Base-by-base conservation (phyloP, 2,113 vertebrate species). In the Apeltes quadracus region DNA sequence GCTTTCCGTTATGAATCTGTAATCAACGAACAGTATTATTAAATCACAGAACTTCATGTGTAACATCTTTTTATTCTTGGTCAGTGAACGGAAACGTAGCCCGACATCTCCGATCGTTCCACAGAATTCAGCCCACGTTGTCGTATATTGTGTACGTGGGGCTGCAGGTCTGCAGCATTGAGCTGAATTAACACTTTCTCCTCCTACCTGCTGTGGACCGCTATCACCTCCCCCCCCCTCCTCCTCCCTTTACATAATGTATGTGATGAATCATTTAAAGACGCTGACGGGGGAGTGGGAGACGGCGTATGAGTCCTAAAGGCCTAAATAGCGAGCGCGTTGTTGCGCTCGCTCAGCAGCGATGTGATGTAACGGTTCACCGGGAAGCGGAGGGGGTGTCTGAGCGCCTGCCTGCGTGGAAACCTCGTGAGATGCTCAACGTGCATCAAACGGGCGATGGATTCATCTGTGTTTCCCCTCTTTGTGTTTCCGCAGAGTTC, bases 401-500 rank as follows among this genome's bases (percentile, higher is more conserved):
- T 41, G 58, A 67, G 53, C 5, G 4, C 83, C 77, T 62, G 72
- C 76, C 13, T 65, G 55, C 34, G 12, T 54, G 66, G 50, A 69
- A 78, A 80, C 61, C 71, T 78, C 57, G 61, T 10, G 13, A 58
- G 62, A 73, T 64, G 63, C 66, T 39, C 38, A 43, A 74, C 15
- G 32, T 55, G 66, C 46, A 77, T 25, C 34, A 65, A 53, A 72
- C 72, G 69, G 66, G 29, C 73, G 85, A 63, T 5, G 22, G 48
- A 81, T 63, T 75, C 11, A 44, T 66, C 12, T 81, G 10, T 81
- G 58, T 23, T n/a, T 43, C 38, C 81, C 34, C 27, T 71, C 29
- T 77, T 25, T 88, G 72, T 76, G 22, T 56, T 27, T 56, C 41
- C 65, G 50, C 89, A 96, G 96, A 96, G 77, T 95, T 96, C 81